Evolutionary conservation across 2,797 vertebrate genomes (phyloP).

Genomic region (Tinamus major): DNA sequence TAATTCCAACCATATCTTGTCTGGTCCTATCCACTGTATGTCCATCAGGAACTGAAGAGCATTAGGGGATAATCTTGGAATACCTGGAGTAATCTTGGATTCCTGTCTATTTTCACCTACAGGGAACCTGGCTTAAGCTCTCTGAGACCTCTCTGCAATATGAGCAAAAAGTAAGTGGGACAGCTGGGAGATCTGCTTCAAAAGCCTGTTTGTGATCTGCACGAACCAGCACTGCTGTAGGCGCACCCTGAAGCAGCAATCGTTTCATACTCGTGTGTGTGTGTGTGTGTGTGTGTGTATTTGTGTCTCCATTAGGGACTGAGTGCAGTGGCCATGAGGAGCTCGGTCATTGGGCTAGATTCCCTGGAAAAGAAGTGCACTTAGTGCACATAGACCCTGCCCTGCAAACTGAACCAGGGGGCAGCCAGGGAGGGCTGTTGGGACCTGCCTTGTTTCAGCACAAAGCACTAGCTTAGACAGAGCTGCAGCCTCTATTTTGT

Average conservation of each 20-base stretch:
- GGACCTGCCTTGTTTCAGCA: conserved; percentile 1
- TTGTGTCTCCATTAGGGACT: neutral
- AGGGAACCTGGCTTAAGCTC: neutral
- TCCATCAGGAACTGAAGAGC: neutral
- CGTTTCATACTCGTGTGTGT: neutral
- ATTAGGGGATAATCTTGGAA: neutral
- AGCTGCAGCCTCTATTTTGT: neutral
- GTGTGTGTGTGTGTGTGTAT: neutral
- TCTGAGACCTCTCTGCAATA: neutral
- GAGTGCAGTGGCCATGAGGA: neutral
- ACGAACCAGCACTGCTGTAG: neutral
- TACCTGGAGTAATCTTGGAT: neutral
- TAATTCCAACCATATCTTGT: neutral
- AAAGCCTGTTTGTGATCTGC: neutral
- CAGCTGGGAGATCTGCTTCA: neutral
- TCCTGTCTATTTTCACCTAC: neutral
- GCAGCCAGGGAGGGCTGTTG: neutral
- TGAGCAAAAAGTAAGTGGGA: neutral
- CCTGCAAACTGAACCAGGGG: neutral
- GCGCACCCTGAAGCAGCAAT: neutral
- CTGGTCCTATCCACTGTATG: neutral
- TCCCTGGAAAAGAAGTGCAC: neutral
- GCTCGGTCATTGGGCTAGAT: neutral
- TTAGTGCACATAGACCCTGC: neutral
- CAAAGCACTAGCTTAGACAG: neutral